Evolutionary conservation across 1,140 invertebrate species (phyloP), one percentile per base, ranked within the genome.

Genomic region (Panulirus ornatus): DNA sequence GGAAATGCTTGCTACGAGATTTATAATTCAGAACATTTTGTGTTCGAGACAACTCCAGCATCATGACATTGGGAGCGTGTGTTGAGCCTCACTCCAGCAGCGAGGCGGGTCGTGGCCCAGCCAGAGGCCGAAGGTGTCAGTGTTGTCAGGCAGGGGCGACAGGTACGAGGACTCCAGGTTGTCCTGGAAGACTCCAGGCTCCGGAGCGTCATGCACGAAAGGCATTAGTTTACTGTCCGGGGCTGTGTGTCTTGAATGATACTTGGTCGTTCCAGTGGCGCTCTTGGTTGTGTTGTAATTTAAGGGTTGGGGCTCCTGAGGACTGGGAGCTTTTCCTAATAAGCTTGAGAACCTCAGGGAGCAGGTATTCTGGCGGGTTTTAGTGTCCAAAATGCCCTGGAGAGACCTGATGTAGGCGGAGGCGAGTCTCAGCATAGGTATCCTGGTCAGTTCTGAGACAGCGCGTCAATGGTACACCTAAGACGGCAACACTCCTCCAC

Each of bases 321-420:
- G 34, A 14, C 27, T 27, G 47, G 42, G 6, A 38, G 78, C 78
- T 14, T 83, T 40, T 0, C 38, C 81, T 27, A 83, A 54, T 34
- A 83, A 66, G 58, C 81, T 83, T 16, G 81, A 83, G 34, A 83
- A 54, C 11, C 66, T 38, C 81, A 54, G 66, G 81, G 81, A 83
- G 81, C 58, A 66, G 34, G 81, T 83, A 34, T 83, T 54, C 34
- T 83, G 30, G 5, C 27, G 63, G 34, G 54, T 54, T 22, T 63
- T 83, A 63, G 63, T 66, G 66, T 84, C 82, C 40, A 84, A 66
- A 42, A 84, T 84, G 40, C 73, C 82, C 63, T 83, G 81, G 5
- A 89, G 47, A 30, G 87, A 73, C 27, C 75, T 54, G 87, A 89
- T 89, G 87, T 89, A 89, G 36, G 70, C 70, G 76, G 82, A 82